Base-by-base conservation (phyloP, 2,888 invertebrate species). In the Oxyteleia sp. region DNA sequence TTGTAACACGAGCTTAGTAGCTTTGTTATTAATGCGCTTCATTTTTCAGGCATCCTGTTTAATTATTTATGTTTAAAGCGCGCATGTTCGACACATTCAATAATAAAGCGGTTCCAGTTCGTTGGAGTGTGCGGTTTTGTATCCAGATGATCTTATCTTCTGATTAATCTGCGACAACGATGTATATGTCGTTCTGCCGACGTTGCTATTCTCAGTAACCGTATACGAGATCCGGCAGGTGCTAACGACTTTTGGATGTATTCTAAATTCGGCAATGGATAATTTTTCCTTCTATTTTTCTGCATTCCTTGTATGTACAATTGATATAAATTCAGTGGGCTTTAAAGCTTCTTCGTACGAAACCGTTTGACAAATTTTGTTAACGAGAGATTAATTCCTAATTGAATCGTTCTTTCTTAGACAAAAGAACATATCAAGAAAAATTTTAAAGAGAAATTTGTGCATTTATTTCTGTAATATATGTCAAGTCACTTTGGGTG, bases 321-420 rank as follows among this genome's bases (percentile, higher is more conserved):
- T 71, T 76, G 79, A 78, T 71, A 83, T 83, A 75, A 85, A 85
- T 85, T 78, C 83, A 81, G 76, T 51, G 59, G 43, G 81, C 69
- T 81, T 81, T 66, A 45, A 71, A 79, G 79, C 78, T 66, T 79
- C 75, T 76, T 72, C 75, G 78, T 81, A 71, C 75, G 64, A 75
- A 53, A 72, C 64, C 83, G 84, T 79, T 76, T 79, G 85, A 84
- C 80, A 85, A 85, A 85, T 83, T 84, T 85, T 68, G 83, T 82
- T 85, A 85, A 85, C 83, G 85, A 84, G 82, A 82, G 75, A 79
- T 83, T 85, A 84, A 85, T 85, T 85, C 82, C 83, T 83, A 75
- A 82, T 85, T 81, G 83, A 83, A 85, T 82, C 66, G 81, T 85
- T 59, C 71, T 82, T 81, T 63, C 75, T 75, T 75, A 78, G 45